These are phyloP conservation scores for Athalia rosae DNA, from an alignment of 2,888 invertebrate genomes.

Conservation along the genomic window DNA sequence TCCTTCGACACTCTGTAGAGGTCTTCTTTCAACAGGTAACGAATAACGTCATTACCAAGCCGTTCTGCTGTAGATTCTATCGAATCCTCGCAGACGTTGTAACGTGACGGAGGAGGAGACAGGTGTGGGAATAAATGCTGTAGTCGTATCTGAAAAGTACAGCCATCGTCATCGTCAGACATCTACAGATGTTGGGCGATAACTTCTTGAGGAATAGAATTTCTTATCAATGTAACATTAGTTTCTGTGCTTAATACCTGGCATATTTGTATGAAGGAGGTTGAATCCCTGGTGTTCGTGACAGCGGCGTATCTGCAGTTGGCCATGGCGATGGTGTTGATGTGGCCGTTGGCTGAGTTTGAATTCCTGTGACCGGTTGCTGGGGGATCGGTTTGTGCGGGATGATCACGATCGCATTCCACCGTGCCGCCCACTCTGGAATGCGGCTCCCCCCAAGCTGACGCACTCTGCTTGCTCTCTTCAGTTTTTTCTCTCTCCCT, in stretches of 20 bases:
- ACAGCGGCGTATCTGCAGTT: slow-evolving; percentile 68
- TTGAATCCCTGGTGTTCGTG: slow-evolving; percentile 60
- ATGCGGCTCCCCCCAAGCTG: slow-evolving; percentile 65
- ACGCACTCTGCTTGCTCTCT: slow-evolving; percentile 57
- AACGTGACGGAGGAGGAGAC: slow-evolving; percentile 59
- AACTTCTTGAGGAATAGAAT: no score
- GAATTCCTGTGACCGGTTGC: slow-evolving; percentile 68
- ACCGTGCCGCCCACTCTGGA: slow-evolving; percentile 73
- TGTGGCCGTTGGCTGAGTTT: slow-evolving; percentile 55
- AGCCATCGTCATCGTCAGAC: neutral
- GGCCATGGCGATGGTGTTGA: slow-evolving; percentile 59
- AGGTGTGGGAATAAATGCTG: slow-evolving; percentile 70
- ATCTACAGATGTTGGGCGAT: no score
- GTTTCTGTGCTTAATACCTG: slow-evolving; percentile 59
- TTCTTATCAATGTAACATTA: no score
- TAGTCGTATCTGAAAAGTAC: slow-evolving; percentile 65
- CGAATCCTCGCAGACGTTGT: slow-evolving; percentile 65
- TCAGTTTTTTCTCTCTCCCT: slow-evolving; percentile 53
- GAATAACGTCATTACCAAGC: slow-evolving; percentile 69
- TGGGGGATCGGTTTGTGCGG: neutral
- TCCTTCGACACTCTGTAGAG: slow-evolving; percentile 70
- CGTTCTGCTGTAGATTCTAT: slow-evolving; percentile 68
- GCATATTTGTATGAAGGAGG: slow-evolving; percentile 71
- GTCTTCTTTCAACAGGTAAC: slow-evolving; percentile 70
- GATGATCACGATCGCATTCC: slow-evolving; percentile 66